Conservation (phyloP, 2,888 invertebrate species). For the Lochmaea crataegi region DNA sequence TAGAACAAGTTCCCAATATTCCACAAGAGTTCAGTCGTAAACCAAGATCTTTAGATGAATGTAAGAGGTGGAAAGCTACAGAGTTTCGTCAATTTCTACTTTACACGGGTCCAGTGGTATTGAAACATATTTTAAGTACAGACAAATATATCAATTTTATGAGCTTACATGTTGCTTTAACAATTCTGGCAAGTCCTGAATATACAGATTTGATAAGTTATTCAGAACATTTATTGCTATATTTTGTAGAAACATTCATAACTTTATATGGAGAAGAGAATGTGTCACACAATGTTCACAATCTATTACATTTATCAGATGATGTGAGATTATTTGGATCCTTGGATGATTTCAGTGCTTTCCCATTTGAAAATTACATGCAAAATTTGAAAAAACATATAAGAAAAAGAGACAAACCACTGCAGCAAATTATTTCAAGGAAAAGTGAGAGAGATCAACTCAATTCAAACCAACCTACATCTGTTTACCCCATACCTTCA, state of each 20-base stretch:
- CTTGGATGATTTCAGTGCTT: conserved; percentile 32
- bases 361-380: conserved; percentile 33
- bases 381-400: conserved; percentile 23
- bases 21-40: conserved; percentile 27
- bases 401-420: conserved; percentile 26
- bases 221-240: conserved; percentile 15
- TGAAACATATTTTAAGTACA: conserved; percentile 16
- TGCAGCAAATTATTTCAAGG: conserved; percentile 32
- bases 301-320: conserved; percentile 29
- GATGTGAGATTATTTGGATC: conserved; percentile 24
- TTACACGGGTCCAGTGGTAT: conserved; percentile 33
- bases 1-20: conserved; percentile 5
- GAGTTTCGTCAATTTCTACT: conserved; percentile 31
- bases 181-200: conserved; percentile 23
- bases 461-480: neutral
- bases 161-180: conserved; percentile 24
- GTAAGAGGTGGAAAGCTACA: conserved; percentile 28
- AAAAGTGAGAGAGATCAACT: neutral
- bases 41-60: conserved; percentile 17
- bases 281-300: conserved; percentile 33
- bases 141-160: conserved; percentile 31
- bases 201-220: conserved; percentile 9
- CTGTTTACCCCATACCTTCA: neutral
- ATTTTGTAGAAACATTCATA: conserved; percentile 33
- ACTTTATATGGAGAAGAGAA: conserved; percentile 28